A percentile compares a stretch with the other conserved stretches of the same genome.
phyloP scores from a whole-genome alignment of 2,888 invertebrate species.

The Tachystola acroxantha region DNA sequence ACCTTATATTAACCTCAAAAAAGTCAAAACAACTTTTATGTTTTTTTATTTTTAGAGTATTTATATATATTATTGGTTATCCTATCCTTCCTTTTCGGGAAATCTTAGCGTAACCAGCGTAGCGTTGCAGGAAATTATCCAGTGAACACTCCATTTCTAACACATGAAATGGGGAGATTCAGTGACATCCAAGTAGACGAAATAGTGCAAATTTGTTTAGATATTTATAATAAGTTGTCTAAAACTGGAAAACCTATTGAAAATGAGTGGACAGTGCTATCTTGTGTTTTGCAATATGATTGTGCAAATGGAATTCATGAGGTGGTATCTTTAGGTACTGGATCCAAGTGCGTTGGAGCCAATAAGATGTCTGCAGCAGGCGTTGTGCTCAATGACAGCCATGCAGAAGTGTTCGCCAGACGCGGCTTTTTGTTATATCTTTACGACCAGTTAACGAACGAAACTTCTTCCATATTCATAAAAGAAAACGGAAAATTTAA shows the following conservation, averaged over 20 bases:
- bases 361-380: conserved; percentile 81
- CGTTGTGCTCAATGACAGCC: conserved; percentile 90
- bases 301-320: conserved; percentile 41
- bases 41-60: too few species aligned
- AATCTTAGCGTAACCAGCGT: too few species aligned
- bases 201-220: conserved; percentile 79
- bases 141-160: too few species aligned
- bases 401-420: conserved; percentile 93
- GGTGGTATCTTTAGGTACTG: conserved; percentile 91
- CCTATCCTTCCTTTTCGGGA: too few species aligned
- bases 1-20: too few species aligned
- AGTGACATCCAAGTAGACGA: conserved; percentile 28
- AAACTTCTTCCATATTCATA: conserved; percentile 41
- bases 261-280: conserved; percentile 91
- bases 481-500: conserved; percentile 47
- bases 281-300: conserved; percentile 82
- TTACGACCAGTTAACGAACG: conserved; percentile 53
- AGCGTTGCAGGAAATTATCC: too few species aligned
- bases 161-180: conserved; percentile 39
- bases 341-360: conserved; percentile 93
- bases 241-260: conserved; percentile 88
- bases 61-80: too few species aligned
- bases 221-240: conserved; percentile 79
- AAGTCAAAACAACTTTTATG: too few species aligned
- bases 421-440: conserved; percentile 89